Base-by-base conservation (phyloP, 23 tunicate genomes). In the Clavelina lepadiformis region DNA sequence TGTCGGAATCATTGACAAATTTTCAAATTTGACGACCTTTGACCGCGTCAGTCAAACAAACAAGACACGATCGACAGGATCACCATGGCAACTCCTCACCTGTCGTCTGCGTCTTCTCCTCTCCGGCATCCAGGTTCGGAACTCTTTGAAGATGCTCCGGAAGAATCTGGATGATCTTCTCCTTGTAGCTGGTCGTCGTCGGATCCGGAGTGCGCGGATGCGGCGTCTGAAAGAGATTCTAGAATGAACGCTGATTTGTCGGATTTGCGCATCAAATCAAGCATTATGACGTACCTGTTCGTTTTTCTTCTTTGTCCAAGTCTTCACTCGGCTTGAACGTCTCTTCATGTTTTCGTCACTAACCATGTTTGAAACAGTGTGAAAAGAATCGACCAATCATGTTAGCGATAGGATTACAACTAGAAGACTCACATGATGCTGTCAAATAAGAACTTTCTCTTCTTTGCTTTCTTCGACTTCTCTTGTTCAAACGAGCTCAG, bases 311-410 rank as follows among this genome's bases (percentile, higher is more conserved):
- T 67, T 66, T 2, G 84, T 71, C 1, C 69, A 68, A 23, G 34
- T 31, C 8, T 69, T 60, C 3, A 68, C 76, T 32, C 84, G 59
- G 29, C 50, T 65, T 18, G 84, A 78, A 27, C 84, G 46, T 6
- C 84, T 31, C 35, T 58, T 78, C 34, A 46, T 35, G 38, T 66
- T 50, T 46, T 59, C 67, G 2, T 78, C 84, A 4, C 84, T 78
- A 27, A 2, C n/a, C 33, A 51, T 29, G 49, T 15, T 11, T 41
- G 15, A 41, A 41, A 11, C n/a, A n/a, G n/a, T n/a, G n/a, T n/a
- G n/a, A n/a, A n/a, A n/a, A n/a, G n/a, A n/a, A n/a, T n/a, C n/a
- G n/a, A n/a, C n/a, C n/a, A n/a, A n/a, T n/a, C n/a, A n/a, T n/a
- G n/a, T n/a, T n/a, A n/a, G n/a, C n/a, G n/a, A n/a, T n/a, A n/a